Evolutionary conservation across 2,888 invertebrate species (phyloP), one percentile per base, ranked within the genome.

Genomic region (Ormyrus thymus): DNA sequence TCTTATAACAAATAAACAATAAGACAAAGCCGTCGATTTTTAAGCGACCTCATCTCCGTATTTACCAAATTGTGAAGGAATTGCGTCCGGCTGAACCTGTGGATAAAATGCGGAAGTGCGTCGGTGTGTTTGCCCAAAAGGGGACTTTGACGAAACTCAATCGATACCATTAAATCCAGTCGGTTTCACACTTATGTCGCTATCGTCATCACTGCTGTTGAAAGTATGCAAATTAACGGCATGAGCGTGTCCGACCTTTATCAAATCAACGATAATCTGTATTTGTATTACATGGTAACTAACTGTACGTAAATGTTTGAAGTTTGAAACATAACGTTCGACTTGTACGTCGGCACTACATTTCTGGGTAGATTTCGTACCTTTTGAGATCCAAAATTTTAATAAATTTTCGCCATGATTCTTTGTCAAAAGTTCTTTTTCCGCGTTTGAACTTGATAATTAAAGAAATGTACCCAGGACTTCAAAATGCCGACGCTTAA

Each of bases 51-150:
- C 53, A 1, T 10, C 15, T 53, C 43, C 10, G n/a, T 45, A 8
- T 15, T 43, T 13, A 56, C 53, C 71, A 29, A 62, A 66, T 55
- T 51, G 29, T n/a, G 46, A 66, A 65, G 65, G 75, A 80, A 79
- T 76, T 76, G n/a, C 15, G 10, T 70, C 69, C 61, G 65, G 62
- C 45, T 75, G 79, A 84, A 83, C 83, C 81, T 81, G 85, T 86
- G 86, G 87, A 86, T 87, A 78, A 70, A 43, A 75, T 74, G 86
- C 85, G 84, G 82, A 87, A 88, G 86, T 89, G 89, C 89, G 89
- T 89, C 89, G 88, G 88, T 89, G 86, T 87, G 84, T 87, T 86
- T 88, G 89, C 89, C 89, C 89, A 90, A 89, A 89, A 89, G 89
- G 89, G 89, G 89, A 88, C 89, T 90, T 90, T 83, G 89, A 89